phyloP scores from a whole-genome alignment of 2,797 vertebrate species.

The Columba guinea region DNA sequence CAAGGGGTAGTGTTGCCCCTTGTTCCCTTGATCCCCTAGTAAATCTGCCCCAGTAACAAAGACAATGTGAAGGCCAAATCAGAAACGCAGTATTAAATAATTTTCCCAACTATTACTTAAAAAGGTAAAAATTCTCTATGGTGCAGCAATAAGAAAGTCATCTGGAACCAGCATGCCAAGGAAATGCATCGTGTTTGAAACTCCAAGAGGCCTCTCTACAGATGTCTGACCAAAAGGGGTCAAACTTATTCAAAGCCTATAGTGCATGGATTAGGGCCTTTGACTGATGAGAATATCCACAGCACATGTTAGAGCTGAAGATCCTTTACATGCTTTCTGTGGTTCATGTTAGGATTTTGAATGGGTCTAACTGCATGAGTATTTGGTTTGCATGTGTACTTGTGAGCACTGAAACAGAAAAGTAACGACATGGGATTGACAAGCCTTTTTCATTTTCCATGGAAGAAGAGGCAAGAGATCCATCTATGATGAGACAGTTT shows the following conservation, averaged over 20 bases:
- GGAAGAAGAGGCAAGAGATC: background rate
- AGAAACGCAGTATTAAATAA: constrained; percentile 70
- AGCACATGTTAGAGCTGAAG: background rate
- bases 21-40: constrained; percentile 52
- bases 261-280: constrained; percentile 13
- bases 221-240: constrained; percentile 72
- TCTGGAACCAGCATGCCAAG: constrained; percentile 74
- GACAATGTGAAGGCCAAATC: constrained; percentile 59
- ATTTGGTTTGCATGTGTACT: background rate
- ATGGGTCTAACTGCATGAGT: background rate
- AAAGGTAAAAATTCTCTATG: constrained; percentile 64
- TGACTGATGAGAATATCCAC: constrained; percentile 47
- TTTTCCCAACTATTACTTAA: constrained; percentile 66
- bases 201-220: constrained; percentile 70
- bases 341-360: background rate
- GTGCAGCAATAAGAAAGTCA: constrained; percentile 66
- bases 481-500: background rate
- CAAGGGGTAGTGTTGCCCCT: constrained; percentile 4
- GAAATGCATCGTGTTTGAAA: constrained; percentile 70
- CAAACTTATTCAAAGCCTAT: constrained; percentile 39
- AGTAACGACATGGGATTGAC: background rate
- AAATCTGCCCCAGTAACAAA: constrained; percentile 52
- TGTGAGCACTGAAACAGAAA: background rate
- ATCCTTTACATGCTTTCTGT: background rate
- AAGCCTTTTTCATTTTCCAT: background rate